Conservation (phyloP, 2,113 vertebrate species). For the Capreolus pygargus region DNA sequence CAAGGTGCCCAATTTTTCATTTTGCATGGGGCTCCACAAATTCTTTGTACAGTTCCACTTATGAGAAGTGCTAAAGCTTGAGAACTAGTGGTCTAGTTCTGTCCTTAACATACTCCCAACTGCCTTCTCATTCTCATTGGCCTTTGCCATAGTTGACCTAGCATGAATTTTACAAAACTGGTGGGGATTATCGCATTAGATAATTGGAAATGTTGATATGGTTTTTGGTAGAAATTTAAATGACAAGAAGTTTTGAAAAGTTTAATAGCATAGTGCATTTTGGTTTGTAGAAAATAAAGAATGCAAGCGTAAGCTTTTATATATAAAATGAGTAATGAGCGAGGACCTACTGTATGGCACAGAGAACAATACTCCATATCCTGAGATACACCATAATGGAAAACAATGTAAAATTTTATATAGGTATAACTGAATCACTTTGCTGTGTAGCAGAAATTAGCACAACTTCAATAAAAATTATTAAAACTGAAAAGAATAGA, state of each 20-base stretch:
- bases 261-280: background rate
- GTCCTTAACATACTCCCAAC: background rate
- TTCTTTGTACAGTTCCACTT: background rate
- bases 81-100: background rate
- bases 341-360: background rate
- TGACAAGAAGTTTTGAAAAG: background rate
- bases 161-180: background rate
- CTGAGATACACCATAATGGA: background rate
- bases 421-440: background rate
- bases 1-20: background rate
- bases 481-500: background rate
- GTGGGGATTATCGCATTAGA: background rate
- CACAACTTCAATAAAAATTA: background rate
- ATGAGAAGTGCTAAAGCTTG: background rate
- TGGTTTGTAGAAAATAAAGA: background rate
- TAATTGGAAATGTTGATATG: background rate
- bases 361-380: background rate
- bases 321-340: background rate
- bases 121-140: background rate
- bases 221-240: background rate
- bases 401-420: background rate
- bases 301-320: background rate
- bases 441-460: background rate
- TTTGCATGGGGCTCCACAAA: background rate
- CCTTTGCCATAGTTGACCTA: background rate